These are phyloP conservation scores for Pseudochirops corinnae DNA, from an alignment of 2,797 vertebrate genomes.

Conservation along the genomic window DNA sequence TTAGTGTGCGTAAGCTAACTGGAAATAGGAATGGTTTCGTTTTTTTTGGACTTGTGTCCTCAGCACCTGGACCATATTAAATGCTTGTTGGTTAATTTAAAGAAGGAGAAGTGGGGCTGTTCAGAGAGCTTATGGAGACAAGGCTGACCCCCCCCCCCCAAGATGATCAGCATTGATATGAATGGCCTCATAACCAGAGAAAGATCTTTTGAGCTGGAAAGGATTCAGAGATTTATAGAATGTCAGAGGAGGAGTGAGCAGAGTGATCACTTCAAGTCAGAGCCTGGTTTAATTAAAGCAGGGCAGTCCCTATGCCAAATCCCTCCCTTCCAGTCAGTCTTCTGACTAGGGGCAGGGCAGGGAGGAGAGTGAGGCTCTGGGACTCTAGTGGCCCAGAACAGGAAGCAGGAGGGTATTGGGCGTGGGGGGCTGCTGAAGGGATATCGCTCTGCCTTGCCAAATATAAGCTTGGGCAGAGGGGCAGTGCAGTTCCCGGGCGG, in stretches of 20 bases:
- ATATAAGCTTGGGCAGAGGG: not conserved
- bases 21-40: not conserved
- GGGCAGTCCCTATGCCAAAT: not conserved
- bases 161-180: not conserved
- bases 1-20: not conserved
- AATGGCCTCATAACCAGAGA: not conserved
- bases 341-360: not conserved
- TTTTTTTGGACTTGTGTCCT: not conserved
- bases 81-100: not conserved
- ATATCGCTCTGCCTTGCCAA: not conserved
- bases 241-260: not conserved
- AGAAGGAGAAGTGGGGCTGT: too few relatives aligned
- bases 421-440: not conserved
- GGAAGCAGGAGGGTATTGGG: not conserved
- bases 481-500: not conserved
- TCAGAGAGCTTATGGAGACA: not conserved
- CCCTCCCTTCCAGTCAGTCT: not conserved
- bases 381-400: not conserved
- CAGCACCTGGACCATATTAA: not conserved
- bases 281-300: not conserved
- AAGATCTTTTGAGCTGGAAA: not conserved
- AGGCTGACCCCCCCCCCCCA: not conserved
- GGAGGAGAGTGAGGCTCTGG: too few relatives aligned
- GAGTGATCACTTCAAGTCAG: not conserved
- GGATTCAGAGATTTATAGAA: not conserved